Evolutionary conservation across 2,797 vertebrate genomes (phyloP), one percentile per base, ranked within the genome.

Genomic region (Sphenodon punctatus): DNA sequence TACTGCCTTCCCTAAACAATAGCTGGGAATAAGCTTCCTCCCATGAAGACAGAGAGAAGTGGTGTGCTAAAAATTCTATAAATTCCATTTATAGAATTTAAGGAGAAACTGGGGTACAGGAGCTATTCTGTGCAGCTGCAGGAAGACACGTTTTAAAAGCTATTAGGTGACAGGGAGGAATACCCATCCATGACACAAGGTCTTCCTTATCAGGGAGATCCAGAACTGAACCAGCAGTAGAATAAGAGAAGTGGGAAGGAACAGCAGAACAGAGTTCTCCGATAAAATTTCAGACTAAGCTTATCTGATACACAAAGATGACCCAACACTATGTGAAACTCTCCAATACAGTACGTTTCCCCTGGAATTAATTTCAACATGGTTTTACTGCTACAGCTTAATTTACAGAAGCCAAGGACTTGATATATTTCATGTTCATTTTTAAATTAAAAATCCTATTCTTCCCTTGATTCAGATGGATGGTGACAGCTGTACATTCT

Each of bases 251-350:
- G 61, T 30, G 55, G 64, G 68, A 80, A 75, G 58, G 80, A 61
- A 76, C 63, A 16, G 27, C 25, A 11, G 67, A 88, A 82, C 61
- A 60, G 63, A 70, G 56, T 78, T 82, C 42, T 48, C 46, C 89
- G 93, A 93, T 94, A 91, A 93, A 68, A 45, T 0, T 7, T 56
- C 39, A 65, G 58, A 6, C 46, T 69, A 22, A 45, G 68, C 84
- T 93, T 87, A 92, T 91, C 89, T 64, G 48, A 64, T 78, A 77
- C 85, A 84, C 78, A 86, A 85, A 61, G 69, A 76, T 32, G 83
- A 75, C 3, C 39, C 3, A 66, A 66, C 68, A 70, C 0, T 1
- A 90, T 46, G 25, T 77, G 12, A 51, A 65, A 63, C 46, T 86
- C 83, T 86, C 38, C 68, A n/a, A n/a, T n/a, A n/a, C n/a, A 30